Base-by-base conservation (phyloP, 2,888 invertebrate genomes). In the Drosophila mayaguana region DNA sequence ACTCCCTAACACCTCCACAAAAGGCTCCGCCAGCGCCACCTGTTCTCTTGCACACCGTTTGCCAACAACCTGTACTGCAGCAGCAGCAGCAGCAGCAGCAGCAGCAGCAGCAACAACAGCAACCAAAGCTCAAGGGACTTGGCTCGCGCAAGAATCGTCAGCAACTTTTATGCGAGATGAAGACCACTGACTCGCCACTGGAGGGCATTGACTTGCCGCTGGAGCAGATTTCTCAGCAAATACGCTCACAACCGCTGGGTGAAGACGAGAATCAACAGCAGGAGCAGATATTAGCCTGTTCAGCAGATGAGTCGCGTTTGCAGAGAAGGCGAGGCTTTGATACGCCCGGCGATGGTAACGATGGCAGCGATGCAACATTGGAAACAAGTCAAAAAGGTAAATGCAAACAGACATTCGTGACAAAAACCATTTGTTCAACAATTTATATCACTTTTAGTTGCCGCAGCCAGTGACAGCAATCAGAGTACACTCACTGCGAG, bases 211-310 rank as follows among this genome's bases (percentile, higher is more conserved):
- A 57, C 48, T 63, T 84, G 55, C 87, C 88, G 56, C 82, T 91
- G 78, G 81, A 90, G 46, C 90, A 82, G 68, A 83, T 81, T 60
- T 69, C 83, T 16, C 88, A 90, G 38, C 91, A 91, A 65, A 92
- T 93, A 43, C 93, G 94, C 50, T 93, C 94, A 20, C 94, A 94
- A 76, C 93, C 93, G 3, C 83, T 93, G 64, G 93, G 93, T 2
- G 93, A 93, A 68, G 93, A 93, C 76, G 93, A 92, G 3, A 85
- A 72, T 7, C 75, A 81, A 16, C 78, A 83, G 50, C 78, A 67
- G 4, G 62, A 73, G 6, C 70, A 59, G 22, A 45, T 77, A 46
- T 81, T 83, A 56, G 62, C 72, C 5, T 68, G 78, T 46, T 66
- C 78, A 50, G 74, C 76, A 28, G 91, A 90, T 32, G 92, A 92